Base-by-base conservation (phyloP, 2,113 vertebrate genomes). In the Harpagus bidentatus region DNA sequence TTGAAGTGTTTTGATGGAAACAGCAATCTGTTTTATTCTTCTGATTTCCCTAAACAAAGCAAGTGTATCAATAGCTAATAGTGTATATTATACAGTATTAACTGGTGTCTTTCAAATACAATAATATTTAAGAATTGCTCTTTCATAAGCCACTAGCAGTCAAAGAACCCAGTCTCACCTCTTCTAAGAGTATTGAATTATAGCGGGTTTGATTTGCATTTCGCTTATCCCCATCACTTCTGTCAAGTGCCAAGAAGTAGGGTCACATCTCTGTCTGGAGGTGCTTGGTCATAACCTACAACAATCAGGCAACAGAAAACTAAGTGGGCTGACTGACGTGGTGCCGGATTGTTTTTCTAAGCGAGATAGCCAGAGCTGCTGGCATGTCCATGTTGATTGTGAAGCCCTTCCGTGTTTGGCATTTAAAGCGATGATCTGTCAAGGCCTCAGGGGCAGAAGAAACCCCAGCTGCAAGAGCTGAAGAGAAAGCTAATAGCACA, bases 1-100 rank as follows among this genome's bases (percentile, higher is more conserved):
- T 87, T 96, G 79, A 96, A 95, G 42, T 90, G 90, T 97, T 96
- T 96, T 96, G 94, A 95, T 95, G 85, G 87, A 96, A 97, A 96
- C 82, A 95, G 43, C 85, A 95, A 92, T 97, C 81, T 82, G 71
- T 66, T 88, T 88, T 78, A 95, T 93, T 97, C 82, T 93, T 90
- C 86, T 40, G 38, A 82, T 91, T 95, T 93, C 73, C 67, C 85
- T 76, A 90, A 94, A 93, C 89, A 97, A 96, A 95, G 83, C 48
- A 62, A 95, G 23, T 93, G 62, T 83, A 95, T 90, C 73, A 82
- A 82, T 85, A 84, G 67, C 78, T 91, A 85, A 67, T 79, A 47
- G 73, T 22, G 10, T 78, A 28, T 67, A 83, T 94, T 88, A 80
- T 59, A 77, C 0, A 15, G 71, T 95, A 72, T 94, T 96, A 90